A percentile compares a stretch with the other conserved stretches of the same genome.
These are phyloP conservation scores for Pelobates cultripes DNA, from an alignment of 2,797 vertebrate genomes.

Conservation along the genomic window DNA sequence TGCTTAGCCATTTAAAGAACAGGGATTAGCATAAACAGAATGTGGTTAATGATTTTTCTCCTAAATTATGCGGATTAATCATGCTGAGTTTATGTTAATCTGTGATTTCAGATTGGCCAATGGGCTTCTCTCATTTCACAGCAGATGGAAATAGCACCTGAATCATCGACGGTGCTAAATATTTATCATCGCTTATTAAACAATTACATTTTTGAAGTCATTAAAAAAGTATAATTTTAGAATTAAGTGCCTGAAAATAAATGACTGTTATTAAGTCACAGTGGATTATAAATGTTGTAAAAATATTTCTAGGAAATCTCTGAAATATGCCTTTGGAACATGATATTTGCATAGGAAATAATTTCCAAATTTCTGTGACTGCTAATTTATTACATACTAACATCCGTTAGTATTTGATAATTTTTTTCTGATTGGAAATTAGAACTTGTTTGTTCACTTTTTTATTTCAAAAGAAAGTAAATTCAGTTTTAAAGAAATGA, in stretches of 20 bases:
- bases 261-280: slow-evolving; percentile 41
- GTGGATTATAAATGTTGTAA: slow-evolving; percentile 13
- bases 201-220: slow-evolving; percentile 31
- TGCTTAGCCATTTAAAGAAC: slow-evolving; percentile 49
- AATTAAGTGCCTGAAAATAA: slow-evolving; percentile 44
- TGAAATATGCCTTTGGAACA: neutral
- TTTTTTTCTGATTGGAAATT: no score
- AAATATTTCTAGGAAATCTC: neutral
- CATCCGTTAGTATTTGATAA: neutral
- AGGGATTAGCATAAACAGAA: slow-evolving; percentile 52
- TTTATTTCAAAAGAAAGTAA: neutral
- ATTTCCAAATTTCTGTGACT: neutral
- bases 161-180: slow-evolving; percentile 49
- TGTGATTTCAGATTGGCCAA: slow-evolving; percentile 51
- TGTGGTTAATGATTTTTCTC: slow-evolving; percentile 50
- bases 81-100: slow-evolving; percentile 52
- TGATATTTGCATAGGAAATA: neutral
- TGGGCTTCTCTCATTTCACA: slow-evolving; percentile 38
- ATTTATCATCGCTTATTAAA: slow-evolving; percentile 46
- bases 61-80: slow-evolving; percentile 54
- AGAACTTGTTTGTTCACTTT: neutral
- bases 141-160: slow-evolving; percentile 47
- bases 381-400: neutral
- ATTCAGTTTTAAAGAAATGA: neutral
- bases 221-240: slow-evolving; percentile 33